phyloP scores from a whole-genome alignment of 1,140 invertebrate species.

The Polypedilum vanderplanki region DNA sequence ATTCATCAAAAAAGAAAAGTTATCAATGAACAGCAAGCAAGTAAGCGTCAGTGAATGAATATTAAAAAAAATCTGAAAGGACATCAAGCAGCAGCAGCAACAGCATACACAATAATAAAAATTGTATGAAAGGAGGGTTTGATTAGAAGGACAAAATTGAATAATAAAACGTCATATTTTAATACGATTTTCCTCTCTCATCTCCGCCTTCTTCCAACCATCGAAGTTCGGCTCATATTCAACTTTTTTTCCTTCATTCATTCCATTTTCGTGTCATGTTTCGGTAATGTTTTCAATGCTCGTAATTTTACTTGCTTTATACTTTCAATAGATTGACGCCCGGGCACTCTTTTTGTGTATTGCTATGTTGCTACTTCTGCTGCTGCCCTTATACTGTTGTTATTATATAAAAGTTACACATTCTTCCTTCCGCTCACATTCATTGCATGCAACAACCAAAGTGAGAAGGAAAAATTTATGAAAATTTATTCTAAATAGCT shows the following conservation, averaged over 20 bases:
- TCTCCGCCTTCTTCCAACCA: neutral
- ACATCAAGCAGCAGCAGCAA: conserved; percentile 2
- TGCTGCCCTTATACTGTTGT: neutral
- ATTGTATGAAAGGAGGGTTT: conserved; percentile 11
- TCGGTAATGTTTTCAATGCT: conserved; percentile 17
- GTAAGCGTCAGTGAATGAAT: no score
- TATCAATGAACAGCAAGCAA: no score
- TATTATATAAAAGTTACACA: conserved; percentile 8
- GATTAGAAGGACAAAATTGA: conserved; percentile 28
- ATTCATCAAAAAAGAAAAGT: no score
- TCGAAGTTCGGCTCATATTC: neutral
- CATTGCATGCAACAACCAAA: conserved; percentile 4
- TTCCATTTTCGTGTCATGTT: neutral
- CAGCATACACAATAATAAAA: neutral
- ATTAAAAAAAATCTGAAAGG: neutral
- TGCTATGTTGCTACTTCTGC: neutral
- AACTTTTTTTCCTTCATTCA: neutral
- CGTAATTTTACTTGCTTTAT: conserved; percentile 14
- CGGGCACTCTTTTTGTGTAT: neutral
- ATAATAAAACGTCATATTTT: conserved; percentile 29
- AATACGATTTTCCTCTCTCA: conserved; percentile 9
- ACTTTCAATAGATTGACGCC: neutral
- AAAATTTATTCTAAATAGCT: neutral
- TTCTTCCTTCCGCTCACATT: neutral
- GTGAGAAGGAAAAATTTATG: neutral